Evolutionary conservation across 2,797 vertebrate species (phyloP), one percentile per base, ranked within the genome.

Genomic region (Eutrigla gurnardus): DNA sequence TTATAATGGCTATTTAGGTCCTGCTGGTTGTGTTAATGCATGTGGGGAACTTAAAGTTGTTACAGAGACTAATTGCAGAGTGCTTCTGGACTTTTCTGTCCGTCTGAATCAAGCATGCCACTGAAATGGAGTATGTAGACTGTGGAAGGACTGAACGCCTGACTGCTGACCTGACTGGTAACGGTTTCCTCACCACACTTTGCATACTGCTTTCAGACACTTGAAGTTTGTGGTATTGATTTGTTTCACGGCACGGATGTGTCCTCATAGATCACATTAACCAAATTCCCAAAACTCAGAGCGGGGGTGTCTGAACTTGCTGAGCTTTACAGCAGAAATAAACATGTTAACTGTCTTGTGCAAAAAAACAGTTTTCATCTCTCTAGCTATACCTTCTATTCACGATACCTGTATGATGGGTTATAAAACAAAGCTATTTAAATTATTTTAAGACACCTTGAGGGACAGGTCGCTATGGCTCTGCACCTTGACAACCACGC

Each of bases 21-120:
- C 43, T 39, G 47, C 36, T 68, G 73, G 85, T 76, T 77, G 49
- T 83, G 71, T 61, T 46, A n/a, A 73, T 78, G 62, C 40, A 47
- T 55, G 73, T 72, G 52, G 65, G 37, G 67, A 68, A 58, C 78
- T 65, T 37, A 46, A 59, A 73, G 67, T 69, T 57, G 77, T 73
- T 65, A 1, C 50, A 70, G 18, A 77, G 70, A 84, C 79, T 76
- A 65, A 80, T 59, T 74, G 65, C 50, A 12, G 59, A 5, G 61
- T 39, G 59, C 61, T 67, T 70, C 62, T 75, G 70, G 67, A 68
- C 70, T 74, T 14, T 17, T 43, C 45, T 55, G 49, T 17, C 33
- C 3, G 35, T 66, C 62, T 42, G 17, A 43, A 61, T 75, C 57
- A 68, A 53, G 79, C 54, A 5, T 47, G 67, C 57, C 55, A 43